Conservation (phyloP, 2,888 invertebrate species). For the Callyntrura guangdongensis region DNA sequence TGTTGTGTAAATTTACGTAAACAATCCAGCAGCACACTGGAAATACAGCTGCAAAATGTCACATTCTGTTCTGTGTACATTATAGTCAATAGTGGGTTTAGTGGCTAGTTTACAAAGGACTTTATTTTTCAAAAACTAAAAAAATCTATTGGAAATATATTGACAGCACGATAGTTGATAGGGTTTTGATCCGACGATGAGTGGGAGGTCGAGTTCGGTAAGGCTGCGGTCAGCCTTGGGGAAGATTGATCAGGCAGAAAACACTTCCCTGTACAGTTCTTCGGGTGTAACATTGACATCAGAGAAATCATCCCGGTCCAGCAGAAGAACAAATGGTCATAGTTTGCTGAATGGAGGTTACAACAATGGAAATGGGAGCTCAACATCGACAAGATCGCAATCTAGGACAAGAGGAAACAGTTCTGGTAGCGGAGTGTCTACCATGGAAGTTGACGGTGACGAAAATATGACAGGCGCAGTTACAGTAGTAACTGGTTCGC, state of each 20-base stretch:
- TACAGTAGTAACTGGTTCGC: slow-evolving; percentile 3
- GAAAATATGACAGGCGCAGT: slow-evolving; percentile 53
- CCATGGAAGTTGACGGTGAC: slow-evolving; percentile 69
- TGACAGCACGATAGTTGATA: neutral
- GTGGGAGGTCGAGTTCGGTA: slow-evolving; percentile 80
- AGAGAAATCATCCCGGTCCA: slow-evolving; percentile 69
- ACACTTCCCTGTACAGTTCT: slow-evolving; percentile 53
- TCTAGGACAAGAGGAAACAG: slow-evolving; percentile 73
- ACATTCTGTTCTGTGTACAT: neutral
- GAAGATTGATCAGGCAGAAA: slow-evolving; percentile 71
- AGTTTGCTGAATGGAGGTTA: slow-evolving; percentile 62
- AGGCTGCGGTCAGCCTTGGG: slow-evolving; percentile 81
- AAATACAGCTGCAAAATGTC: neutral
- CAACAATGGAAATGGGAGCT: slow-evolving; percentile 70
- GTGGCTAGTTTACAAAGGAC: neutral
- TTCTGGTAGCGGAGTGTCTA: slow-evolving; percentile 48
- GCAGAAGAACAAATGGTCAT: slow-evolving; percentile 74
- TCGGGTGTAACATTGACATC: slow-evolving; percentile 45
- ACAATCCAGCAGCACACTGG: neutral
- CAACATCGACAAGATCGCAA: slow-evolving; percentile 74
- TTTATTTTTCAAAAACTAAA: neutral
- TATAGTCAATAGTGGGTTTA: neutral
- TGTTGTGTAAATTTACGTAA: too few relatives aligned
- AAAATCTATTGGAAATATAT: neutral
- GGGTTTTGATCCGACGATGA: slow-evolving; percentile 65